Evolutionary conservation across 2,113 vertebrate species (phyloP).

Genomic region (Etia nguti): DNA sequence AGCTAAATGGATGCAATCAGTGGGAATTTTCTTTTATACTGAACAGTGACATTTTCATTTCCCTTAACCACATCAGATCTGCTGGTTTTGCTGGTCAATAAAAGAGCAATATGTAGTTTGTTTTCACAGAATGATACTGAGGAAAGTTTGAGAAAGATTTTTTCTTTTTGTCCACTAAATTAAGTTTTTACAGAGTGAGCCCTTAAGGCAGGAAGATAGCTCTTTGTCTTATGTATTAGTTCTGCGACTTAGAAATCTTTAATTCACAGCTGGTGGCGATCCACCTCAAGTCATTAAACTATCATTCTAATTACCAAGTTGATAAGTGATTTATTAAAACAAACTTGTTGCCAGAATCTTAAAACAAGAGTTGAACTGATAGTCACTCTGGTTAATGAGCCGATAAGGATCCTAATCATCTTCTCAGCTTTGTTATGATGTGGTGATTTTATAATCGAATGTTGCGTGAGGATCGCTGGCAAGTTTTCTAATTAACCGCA

Average conservation of each 20-base stretch:
- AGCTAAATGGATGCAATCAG: neutral
- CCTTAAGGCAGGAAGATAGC: neutral
- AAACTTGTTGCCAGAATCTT: neutral
- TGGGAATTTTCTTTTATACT: neutral
- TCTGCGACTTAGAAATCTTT: neutral
- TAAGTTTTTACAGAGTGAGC: neutral
- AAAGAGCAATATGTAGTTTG: neutral
- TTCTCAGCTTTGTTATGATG: neutral
- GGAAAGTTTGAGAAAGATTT: neutral
- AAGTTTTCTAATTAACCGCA: neutral
- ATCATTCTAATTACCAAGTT: neutral
- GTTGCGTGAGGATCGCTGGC: neutral
- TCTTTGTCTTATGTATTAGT: neutral
- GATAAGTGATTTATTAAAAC: neutral
- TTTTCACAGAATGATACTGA: neutral
- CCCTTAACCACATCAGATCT: neutral
- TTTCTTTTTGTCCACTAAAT: neutral
- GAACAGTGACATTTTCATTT: neutral
- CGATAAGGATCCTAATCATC: neutral
- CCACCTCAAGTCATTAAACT: neutral
- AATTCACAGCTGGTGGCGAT: neutral
- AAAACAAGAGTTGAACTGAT: neutral
- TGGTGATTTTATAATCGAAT: neutral
- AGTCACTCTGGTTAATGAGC: neutral
- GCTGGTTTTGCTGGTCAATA: neutral